Conservation (phyloP, 2,113 vertebrate species). For the Verasper variegatus region DNA sequence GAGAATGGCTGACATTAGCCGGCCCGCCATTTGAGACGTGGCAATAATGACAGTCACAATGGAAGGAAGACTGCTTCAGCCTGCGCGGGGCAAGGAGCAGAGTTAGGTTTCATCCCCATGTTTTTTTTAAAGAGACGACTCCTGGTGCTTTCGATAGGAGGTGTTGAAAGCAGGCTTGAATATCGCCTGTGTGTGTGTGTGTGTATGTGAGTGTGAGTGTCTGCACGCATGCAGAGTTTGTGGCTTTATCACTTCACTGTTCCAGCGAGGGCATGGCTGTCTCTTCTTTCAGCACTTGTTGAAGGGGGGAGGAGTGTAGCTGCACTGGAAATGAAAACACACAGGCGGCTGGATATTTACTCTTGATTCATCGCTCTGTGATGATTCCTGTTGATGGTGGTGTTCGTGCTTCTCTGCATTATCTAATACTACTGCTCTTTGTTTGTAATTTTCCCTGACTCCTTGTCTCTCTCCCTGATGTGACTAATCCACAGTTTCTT, state of each 20-base stretch:
- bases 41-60: conserved; percentile 78
- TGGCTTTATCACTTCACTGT: conserved; percentile 68
- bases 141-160: conserved; percentile 73
- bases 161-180: conserved; percentile 78
- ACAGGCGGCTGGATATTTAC: conserved; percentile 24
- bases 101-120: conserved; percentile 77
- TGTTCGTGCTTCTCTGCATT: conserved; percentile 13
- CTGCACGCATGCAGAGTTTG: conserved; percentile 23
- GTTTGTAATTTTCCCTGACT: conserved; percentile 30
- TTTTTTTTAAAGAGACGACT: conserved; percentile 75
- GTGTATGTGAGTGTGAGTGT: not conserved
- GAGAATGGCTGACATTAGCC: conserved; percentile 75
- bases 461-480: conserved; percentile 34
- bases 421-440: conserved; percentile 28
- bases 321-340: conserved; percentile 51
- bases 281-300: conserved; percentile 66
- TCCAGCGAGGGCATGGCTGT: conserved; percentile 43
- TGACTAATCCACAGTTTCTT: conserved; percentile 51
- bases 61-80: conserved; percentile 76
- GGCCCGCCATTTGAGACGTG: conserved; percentile 71
- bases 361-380: conserved; percentile 23
- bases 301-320: conserved; percentile 18
- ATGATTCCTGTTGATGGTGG: conserved; percentile 17
- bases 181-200: conserved; percentile 42
- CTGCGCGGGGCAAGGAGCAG: conserved; percentile 71